Conservation (phyloP, 2,113 vertebrate genomes). For the Pangasianodon hypophthalmus region DNA sequence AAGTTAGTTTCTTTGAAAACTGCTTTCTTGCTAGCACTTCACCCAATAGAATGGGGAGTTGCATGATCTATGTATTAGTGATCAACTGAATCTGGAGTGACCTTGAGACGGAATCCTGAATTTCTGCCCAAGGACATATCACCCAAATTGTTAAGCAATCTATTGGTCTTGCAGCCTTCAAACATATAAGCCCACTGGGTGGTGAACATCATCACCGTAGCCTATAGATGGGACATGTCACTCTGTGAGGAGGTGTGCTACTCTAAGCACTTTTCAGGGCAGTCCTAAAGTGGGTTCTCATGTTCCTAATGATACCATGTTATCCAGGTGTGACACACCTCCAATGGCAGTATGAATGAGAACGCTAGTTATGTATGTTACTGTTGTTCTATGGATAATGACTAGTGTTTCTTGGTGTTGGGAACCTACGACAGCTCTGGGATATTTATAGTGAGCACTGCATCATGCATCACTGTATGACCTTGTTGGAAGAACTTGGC, state of each 20-base stretch:
- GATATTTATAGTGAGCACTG: background rate
- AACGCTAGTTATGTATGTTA: background rate
- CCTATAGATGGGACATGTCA: too few relatives aligned
- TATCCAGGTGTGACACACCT: background rate
- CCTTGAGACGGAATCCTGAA: too few relatives aligned
- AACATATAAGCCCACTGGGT: too few relatives aligned
- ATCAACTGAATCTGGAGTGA: too few relatives aligned
- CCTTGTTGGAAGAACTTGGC: too few relatives aligned
- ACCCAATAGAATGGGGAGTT: background rate
- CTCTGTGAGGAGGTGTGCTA: too few relatives aligned
- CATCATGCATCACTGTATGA: background rate
- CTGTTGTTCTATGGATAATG: background rate
- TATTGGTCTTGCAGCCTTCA: too few relatives aligned
- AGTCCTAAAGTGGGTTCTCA: background rate
- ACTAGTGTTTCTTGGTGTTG: background rate
- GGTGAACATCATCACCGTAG: too few relatives aligned
- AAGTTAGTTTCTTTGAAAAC: background rate
- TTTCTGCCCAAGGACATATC: too few relatives aligned
- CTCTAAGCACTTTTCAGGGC: background rate
- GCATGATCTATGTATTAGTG: background rate
- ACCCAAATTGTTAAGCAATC: too few relatives aligned
- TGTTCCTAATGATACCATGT: background rate
- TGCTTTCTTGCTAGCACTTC: background rate
- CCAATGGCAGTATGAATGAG: background rate
- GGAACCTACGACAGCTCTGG: background rate